Percentiles rank a stretch among this genome's conserved stretches.
phyloP scores from a whole-genome alignment of 30 jellyfish, hydroid and myxozoan genomes.

The Aurelia sp. region DNA sequence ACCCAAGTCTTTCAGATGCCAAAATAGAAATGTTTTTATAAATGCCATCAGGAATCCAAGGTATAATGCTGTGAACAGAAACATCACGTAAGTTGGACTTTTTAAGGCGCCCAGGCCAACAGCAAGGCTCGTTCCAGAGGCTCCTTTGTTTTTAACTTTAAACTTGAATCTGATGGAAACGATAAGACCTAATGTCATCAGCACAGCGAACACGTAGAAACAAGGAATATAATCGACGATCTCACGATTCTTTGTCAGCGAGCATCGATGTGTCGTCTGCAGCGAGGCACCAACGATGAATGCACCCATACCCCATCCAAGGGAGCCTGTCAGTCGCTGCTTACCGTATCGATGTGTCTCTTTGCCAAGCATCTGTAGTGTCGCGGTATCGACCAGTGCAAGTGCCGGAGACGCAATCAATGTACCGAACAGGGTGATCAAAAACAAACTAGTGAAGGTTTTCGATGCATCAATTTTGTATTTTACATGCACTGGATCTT shows the following conservation, averaged over 20 bases:
- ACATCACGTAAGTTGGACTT: slow-evolving; percentile 95
- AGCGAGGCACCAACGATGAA: slow-evolving; percentile 98
- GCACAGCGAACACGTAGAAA: slow-evolving; percentile 95
- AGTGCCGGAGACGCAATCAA: slow-evolving; percentile 96
- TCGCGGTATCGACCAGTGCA: slow-evolving; percentile 99
- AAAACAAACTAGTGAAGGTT: slow-evolving; percentile 92
- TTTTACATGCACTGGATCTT: slow-evolving; percentile 71
- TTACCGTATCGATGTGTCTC: slow-evolving; percentile 98
- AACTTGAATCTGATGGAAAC: slow-evolving; percentile 86
- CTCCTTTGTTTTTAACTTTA: slow-evolving; percentile 79
- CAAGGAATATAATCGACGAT: slow-evolving; percentile 98
- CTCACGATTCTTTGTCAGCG: slow-evolving; percentile 84
- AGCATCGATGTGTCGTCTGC: slow-evolving; percentile 97
- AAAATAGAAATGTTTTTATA: slow-evolving; percentile 92
- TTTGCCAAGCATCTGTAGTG: slow-evolving; percentile 95
- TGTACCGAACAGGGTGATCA: slow-evolving; percentile 95
- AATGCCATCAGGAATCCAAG: slow-evolving; percentile 98
- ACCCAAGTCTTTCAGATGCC: slow-evolving; percentile 99
- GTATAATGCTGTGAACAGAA: slow-evolving; percentile 93
- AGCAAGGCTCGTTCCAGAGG: slow-evolving; percentile 77
- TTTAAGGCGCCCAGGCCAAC: slow-evolving; percentile 93
- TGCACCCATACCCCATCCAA: slow-evolving; percentile 99
- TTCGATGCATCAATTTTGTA: slow-evolving; percentile 95
- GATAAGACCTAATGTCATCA: slow-evolving; percentile 91
- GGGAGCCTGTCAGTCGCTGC: slow-evolving; percentile 98